Conservation (phyloP, 2,888 invertebrate genomes). For the Carpatolechia fugitivella region DNA sequence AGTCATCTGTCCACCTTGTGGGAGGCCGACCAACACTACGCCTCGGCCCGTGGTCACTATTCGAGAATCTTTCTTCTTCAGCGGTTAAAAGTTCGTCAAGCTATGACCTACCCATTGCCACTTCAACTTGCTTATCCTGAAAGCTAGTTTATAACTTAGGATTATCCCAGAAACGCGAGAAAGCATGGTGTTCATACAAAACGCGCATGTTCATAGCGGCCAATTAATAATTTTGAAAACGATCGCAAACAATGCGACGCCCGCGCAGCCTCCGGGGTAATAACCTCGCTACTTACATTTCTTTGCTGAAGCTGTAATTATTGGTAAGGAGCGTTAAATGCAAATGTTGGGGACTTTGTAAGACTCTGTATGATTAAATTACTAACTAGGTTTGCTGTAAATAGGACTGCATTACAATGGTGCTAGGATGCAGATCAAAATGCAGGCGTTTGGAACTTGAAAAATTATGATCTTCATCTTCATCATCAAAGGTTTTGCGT, state of each 20-base stretch:
- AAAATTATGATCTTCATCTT: too few species aligned
- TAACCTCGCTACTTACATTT: background rate
- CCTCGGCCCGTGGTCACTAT: too few species aligned
- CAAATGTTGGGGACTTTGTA: background rate
- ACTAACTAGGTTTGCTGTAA: too few species aligned
- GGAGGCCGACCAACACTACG: too few species aligned
- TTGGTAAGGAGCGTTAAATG: background rate
- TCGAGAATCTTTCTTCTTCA: too few species aligned
- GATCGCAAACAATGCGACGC: conserved; percentile 29
- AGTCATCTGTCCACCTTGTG: too few species aligned
- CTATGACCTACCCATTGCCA: too few species aligned
- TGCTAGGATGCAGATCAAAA: too few species aligned
- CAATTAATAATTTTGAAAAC: conserved; percentile 26
- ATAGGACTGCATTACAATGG: too few species aligned
- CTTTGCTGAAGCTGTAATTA: background rate
- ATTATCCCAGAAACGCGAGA: background rate
- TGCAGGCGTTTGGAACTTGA: too few species aligned
- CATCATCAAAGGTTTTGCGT: too few species aligned
- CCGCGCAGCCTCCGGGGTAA: background rate
- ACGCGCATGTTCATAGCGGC: conserved; percentile 24
- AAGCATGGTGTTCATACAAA: conserved; percentile 15
- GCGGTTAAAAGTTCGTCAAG: too few species aligned
- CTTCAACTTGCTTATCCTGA: background rate
- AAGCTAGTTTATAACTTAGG: background rate
- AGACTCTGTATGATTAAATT: background rate